Evolutionary conservation across 2,888 invertebrate species (phyloP), one percentile per base, ranked within the genome.

Genomic region (Leucoptera coffeella): DNA sequence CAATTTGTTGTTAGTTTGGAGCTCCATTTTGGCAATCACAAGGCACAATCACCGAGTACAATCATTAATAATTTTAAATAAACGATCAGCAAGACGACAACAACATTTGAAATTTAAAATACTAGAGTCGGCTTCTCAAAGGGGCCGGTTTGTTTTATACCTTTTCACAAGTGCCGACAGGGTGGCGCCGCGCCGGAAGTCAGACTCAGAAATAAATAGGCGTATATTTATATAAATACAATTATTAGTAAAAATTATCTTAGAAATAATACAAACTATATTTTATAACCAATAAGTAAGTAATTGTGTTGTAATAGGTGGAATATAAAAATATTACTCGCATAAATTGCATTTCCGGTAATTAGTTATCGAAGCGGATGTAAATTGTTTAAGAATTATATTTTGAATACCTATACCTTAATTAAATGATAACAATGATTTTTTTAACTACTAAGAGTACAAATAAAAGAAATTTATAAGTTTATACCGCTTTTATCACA

Each of bases 141-240:
- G 47, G 41, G 38, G 57, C 61, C 56, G 50, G 53, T 43, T 30
- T 14, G 9, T 19, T 29, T 23, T 25, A 22, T 24, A 24, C 35
- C 22, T 50, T 67, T 65, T 67, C 60, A 59, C 55, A 32, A 44
- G 50, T 42, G 50, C 64, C 64, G 65, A 65, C 61, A 62, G 55
- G 53, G 42, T 43, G 45, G 41, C 44, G 42, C 40, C 40, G 22
- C 25, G 29, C 34, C 43, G 61, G 59, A 21, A 23, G 19, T 55
- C 42, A 9, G 6, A 17, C 9, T 17, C 9, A 6, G 17, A 17
- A 7, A 6, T 17, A 17, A 7, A 7, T 17, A n/a, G n/a, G n/a
- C n/a, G n/a, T n/a, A n/a, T n/a, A n/a, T n/a, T n/a, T n/a, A n/a
- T n/a, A n/a, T n/a, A n/a, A n/a, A n/a, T n/a, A n/a, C n/a, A n/a